Evolutionary conservation across 2,888 invertebrate species (phyloP), one percentile per base, ranked within the genome.

Genomic region (Drosophila pseudotalamancana): DNA sequence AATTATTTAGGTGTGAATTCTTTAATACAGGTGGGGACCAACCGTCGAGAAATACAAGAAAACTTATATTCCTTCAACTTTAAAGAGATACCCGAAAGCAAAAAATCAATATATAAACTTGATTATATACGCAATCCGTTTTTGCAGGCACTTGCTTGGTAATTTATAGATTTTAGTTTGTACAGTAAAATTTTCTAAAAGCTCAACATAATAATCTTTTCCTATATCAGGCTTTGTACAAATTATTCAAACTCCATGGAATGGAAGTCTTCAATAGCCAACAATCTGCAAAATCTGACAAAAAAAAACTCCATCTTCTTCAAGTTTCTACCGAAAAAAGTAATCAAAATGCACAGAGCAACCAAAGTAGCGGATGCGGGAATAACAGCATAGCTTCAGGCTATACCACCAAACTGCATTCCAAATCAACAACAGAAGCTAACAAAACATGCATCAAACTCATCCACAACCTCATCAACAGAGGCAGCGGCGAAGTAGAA

Each of bases 341-440:
- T 72, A 81, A 83, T 83, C 84, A 80, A 83, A 78, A 77, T 84
- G 66, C 76, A 71, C 67, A 84, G 67, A 37, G 60, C 40, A 59
- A 46, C 48, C 50, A 39, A 68, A 62, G 71, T 60, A 64, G 70
- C 79, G 68, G 70, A 73, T 73, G 77, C 67, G 80, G 62, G 49
- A 71, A 66, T 55, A 70, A 45, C 62, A 72, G 23, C 55, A 72
- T 66, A 39, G 77, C 80, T 60, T 18, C 45, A 49, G 71, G 82
- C 74, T 53, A 65, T 75, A 82, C 73, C 62, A 77, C 74, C 82
- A 75, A 83, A 82, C 85, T 80, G 80, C 79, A 80, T 86, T 84
- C 82, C 79, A 74, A 86, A 81, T 82, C 84, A 82, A 78, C 84
- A 88, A 88, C 88, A 88, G 88, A 88, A 88, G 88, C 88, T 87